Conservation (phyloP, 1,140 invertebrate species). For the Archivesica marissinica region DNA sequence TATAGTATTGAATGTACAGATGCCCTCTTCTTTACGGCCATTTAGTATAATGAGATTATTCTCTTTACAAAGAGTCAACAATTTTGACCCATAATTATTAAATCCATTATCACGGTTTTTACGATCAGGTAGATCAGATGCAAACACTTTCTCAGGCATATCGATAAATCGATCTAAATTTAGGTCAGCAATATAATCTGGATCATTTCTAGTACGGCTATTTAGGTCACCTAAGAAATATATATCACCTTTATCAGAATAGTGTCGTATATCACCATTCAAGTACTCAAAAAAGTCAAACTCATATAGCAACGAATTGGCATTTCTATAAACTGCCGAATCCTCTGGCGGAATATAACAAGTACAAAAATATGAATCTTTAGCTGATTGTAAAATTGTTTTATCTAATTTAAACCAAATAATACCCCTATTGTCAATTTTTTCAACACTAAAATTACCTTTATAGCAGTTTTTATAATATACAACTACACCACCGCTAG, state of each 20-base stretch:
- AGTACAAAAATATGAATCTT: conserved; percentile 20
- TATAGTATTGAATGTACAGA: background rate
- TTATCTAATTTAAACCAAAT: conserved; percentile 34
- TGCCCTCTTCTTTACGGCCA: background rate
- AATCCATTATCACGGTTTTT: background rate
- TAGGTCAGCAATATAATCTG: background rate
- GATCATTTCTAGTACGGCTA: background rate
- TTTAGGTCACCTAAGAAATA: conserved; percentile 27
- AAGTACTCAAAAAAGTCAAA: conserved; percentile 8
- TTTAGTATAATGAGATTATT: conserved; percentile 13
- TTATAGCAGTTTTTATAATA: conserved; percentile 34
- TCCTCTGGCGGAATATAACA: conserved; percentile 13
- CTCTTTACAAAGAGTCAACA: conserved; percentile 9
- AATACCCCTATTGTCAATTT: conserved; percentile 13
- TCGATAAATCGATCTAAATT: background rate
- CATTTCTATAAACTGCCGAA: background rate
- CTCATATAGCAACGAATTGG: background rate
- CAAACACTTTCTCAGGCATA: background rate
- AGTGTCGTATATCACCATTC: background rate
- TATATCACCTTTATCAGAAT: conserved; percentile 4
- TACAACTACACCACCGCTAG: conserved; percentile 26
- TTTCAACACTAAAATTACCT: background rate
- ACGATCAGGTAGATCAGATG: background rate
- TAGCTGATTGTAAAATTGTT: background rate
- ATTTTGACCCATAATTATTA: conserved; percentile 20